Evolutionary conservation across 2,113 vertebrate genomes (phyloP).

Genomic region (Pheucticus melanocephalus): DNA sequence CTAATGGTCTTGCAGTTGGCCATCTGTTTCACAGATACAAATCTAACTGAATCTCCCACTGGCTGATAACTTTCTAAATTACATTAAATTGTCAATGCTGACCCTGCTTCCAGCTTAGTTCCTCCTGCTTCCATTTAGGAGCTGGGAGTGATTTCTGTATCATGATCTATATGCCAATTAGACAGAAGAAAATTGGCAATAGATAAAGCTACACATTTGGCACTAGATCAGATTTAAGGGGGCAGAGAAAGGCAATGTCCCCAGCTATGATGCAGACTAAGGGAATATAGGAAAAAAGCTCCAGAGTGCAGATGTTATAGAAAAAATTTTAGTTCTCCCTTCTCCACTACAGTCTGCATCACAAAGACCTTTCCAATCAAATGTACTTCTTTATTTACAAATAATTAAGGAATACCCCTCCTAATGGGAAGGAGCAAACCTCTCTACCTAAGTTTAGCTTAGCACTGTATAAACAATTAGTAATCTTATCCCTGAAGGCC

Average conservation of each 20-base stretch:
- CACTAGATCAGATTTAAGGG: neutral
- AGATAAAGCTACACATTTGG: neutral
- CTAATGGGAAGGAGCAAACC: neutral
- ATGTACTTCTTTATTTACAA: neutral
- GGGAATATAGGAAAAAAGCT: neutral
- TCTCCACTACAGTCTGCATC: neutral
- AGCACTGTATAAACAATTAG: neutral
- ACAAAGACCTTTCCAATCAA: neutral
- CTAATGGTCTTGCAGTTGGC: constrained; percentile 60
- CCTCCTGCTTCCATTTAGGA: neutral
- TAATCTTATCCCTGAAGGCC: neutral
- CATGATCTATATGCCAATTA: neutral
- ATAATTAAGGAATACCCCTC: neutral
- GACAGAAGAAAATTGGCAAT: neutral
- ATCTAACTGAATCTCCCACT: constrained; percentile 57
- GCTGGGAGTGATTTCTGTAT: neutral
- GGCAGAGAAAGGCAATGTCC: neutral
- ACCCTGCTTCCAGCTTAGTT: constrained; percentile 38
- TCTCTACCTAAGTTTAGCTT: neutral
- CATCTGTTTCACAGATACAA: constrained; percentile 73
- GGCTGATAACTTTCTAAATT: constrained; percentile 64
- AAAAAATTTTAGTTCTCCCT: neutral
- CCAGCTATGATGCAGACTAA: neutral
- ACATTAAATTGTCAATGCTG: constrained; percentile 53
- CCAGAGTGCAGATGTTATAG: neutral